Evolutionary conservation across 2,797 vertebrate genomes (phyloP).

Genomic region (Podarcis lilfordi): DNA sequence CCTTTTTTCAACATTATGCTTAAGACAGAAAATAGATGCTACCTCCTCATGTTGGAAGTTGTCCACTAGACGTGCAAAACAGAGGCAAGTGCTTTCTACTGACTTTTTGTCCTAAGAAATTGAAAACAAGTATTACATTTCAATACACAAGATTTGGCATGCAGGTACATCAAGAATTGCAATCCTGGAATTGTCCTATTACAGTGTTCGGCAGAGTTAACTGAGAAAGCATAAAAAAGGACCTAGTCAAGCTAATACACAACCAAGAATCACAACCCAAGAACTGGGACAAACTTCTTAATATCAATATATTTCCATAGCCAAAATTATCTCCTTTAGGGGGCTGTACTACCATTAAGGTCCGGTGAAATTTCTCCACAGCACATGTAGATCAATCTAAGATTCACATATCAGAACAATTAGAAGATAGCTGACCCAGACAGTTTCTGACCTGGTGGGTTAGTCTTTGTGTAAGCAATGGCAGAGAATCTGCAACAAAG

Average conservation of each 20-base stretch:
- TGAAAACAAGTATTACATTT: slow-evolving; percentile 17
- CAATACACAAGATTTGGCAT: background rate
- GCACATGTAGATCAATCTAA: background rate
- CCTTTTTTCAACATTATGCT: background rate
- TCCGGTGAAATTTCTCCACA: background rate
- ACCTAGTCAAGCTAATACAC: background rate
- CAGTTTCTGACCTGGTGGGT: slow-evolving; percentile 91
- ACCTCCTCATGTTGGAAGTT: slow-evolving; percentile 99
- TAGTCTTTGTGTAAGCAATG: slow-evolving; percentile 96
- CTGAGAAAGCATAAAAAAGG: background rate
- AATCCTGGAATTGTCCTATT: background rate
- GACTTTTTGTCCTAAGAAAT: slow-evolving; percentile 95
- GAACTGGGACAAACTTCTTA: background rate
- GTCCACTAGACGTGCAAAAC: slow-evolving; percentile 98
- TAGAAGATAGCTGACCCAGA: background rate
- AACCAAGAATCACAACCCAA: background rate
- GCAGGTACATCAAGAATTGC: slow-evolving; percentile 20
- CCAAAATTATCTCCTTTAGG: background rate
- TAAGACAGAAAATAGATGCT: slow-evolving; percentile 39
- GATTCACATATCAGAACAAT: background rate
- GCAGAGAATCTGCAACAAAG: slow-evolving; percentile 98
- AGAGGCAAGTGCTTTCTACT: slow-evolving; percentile 99
- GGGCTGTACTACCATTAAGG: background rate
- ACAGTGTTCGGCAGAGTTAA: background rate
- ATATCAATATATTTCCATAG: too few relatives aligned